Percentiles rank a stretch among this genome's conserved stretches.
Evolutionary conservation across 1,140 invertebrate species (phyloP).

Genomic region (Drosophila virilis): DNA sequence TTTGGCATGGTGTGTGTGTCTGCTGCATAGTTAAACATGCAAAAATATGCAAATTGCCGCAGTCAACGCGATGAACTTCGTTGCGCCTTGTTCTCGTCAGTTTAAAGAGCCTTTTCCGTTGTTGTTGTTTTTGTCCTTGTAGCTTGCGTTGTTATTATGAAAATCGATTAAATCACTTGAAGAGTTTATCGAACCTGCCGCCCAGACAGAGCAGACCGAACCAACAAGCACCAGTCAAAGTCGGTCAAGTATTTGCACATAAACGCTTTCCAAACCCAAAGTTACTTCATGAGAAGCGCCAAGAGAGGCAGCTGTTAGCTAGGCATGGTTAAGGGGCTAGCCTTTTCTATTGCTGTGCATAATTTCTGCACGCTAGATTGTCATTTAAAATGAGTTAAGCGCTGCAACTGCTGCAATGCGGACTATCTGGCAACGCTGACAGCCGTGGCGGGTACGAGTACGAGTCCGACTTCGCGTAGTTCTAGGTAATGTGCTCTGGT

Average conservation of each 20-base stretch:
- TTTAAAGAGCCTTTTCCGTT: constrained; percentile 72
- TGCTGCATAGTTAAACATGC: constrained; percentile 75
- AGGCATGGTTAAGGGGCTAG: background rate
- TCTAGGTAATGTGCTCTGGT: constrained; percentile 9
- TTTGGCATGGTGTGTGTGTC: constrained; percentile 45
- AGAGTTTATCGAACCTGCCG: constrained; percentile 73
- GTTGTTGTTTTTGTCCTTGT: constrained; percentile 1
- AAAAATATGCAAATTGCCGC: constrained; percentile 81
- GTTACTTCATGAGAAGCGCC: constrained; percentile 20
- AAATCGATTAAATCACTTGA: constrained; percentile 72
- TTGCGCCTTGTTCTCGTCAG: constrained; percentile 58
- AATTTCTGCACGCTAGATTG: constrained; percentile 82
- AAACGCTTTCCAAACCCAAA: constrained; percentile 11
- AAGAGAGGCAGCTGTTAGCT: background rate
- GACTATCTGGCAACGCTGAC: constrained; percentile 44
- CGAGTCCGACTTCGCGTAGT: background rate
- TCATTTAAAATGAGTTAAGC: constrained; percentile 83
- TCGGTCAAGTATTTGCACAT: constrained; percentile 49
- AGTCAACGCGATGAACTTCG: constrained; percentile 79
- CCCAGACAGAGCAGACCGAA: constrained; percentile 9
- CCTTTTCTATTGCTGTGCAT: constrained; percentile 45
- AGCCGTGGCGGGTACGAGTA: background rate
- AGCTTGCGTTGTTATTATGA: constrained; percentile 17
- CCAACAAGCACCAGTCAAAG: constrained; percentile 9
- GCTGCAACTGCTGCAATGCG: constrained; percentile 74